A percentile compares a stretch with the other conserved stretches of the same genome.
These are phyloP conservation scores for Linyphia triangularis DNA, from an alignment of 2,888 invertebrate species.

Conservation along the genomic window DNA sequence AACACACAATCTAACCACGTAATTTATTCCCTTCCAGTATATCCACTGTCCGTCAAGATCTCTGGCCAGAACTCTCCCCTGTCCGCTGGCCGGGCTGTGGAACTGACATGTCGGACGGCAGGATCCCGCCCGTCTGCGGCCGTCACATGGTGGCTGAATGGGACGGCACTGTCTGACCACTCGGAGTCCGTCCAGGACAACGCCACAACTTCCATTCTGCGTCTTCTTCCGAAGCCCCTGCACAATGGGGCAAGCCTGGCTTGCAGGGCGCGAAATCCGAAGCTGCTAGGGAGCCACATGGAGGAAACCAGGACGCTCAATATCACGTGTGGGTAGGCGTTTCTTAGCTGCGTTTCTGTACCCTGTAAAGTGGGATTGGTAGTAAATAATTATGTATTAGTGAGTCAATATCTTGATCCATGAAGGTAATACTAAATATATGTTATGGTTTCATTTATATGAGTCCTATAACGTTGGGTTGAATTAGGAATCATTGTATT, in stretches of 20 bases:
- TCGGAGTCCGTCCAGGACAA: constrained; percentile 68
- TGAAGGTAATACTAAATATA: too few relatives aligned
- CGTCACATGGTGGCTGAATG: constrained; percentile 70
- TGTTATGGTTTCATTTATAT: too few relatives aligned
- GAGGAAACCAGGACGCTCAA: constrained; percentile 66
- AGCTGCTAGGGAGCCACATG: constrained; percentile 33
- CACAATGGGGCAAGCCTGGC: constrained; percentile 30
- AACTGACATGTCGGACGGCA: constrained; percentile 35
- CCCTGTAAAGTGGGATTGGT: too few relatives aligned
- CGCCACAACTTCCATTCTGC: constrained; percentile 55
- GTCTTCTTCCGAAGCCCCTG: constrained; percentile 52
- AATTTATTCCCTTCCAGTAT: constrained; percentile 32
- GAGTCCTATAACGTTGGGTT: too few relatives aligned
- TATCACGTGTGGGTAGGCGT: constrained; percentile 73
- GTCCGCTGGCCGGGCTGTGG: constrained; percentile 47
- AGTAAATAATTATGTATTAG: too few relatives aligned
- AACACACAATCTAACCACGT: not conserved
- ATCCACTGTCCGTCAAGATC: constrained; percentile 50
- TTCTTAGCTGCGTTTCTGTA: not conserved
- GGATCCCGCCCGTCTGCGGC: constrained; percentile 62
- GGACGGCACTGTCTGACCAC: constrained; percentile 50
- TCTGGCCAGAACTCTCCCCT: constrained; percentile 20
- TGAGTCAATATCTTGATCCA: too few relatives aligned
- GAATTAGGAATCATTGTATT: too few relatives aligned
- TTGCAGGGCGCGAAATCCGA: constrained; percentile 65